These are phyloP conservation scores for Drosophila seguyi DNA, from an alignment of 1,140 invertebrate species.

Conservation along the genomic window DNA sequence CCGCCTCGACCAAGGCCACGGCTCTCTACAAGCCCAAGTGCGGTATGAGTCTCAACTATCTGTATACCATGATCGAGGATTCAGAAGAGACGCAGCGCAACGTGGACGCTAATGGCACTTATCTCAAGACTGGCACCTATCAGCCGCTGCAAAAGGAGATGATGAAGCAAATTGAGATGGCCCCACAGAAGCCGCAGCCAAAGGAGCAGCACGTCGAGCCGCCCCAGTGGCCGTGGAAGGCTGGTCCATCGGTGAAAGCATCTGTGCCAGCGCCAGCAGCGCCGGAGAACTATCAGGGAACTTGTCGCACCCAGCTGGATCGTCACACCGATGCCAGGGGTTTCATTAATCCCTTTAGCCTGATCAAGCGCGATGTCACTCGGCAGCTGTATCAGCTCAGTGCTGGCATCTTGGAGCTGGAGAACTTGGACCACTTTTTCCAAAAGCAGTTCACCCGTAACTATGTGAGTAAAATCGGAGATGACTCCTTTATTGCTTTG, in stretches of 20 bases:
- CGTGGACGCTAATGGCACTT: conserved; percentile 77
- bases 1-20: neutral
- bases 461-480: conserved; percentile 62
- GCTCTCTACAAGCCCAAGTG: conserved; percentile 9
- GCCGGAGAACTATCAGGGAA: neutral
- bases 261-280: neutral
- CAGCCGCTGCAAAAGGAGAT: conserved; percentile 70
- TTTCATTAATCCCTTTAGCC: conserved; percentile 21
- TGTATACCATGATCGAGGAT: conserved; percentile 82
- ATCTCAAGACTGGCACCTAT: conserved; percentile 81
- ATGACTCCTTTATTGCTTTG: too few species aligned
- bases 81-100: conserved; percentile 78
- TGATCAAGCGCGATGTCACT: conserved; percentile 46
- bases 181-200: neutral
- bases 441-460: conserved; percentile 77
- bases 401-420: conserved; percentile 59
- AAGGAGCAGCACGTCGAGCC: neutral
- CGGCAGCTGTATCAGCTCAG: conserved; percentile 57
- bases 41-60: conserved; percentile 59
- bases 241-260: neutral
- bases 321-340: conserved; percentile 14
- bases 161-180: conserved; percentile 18
- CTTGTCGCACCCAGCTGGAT: neutral
- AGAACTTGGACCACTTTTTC: conserved; percentile 70
- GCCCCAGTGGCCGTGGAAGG: neutral